Evolutionary conservation across 1,140 invertebrate species (phyloP).

Genomic region (Oncopeltus fasciatus): DNA sequence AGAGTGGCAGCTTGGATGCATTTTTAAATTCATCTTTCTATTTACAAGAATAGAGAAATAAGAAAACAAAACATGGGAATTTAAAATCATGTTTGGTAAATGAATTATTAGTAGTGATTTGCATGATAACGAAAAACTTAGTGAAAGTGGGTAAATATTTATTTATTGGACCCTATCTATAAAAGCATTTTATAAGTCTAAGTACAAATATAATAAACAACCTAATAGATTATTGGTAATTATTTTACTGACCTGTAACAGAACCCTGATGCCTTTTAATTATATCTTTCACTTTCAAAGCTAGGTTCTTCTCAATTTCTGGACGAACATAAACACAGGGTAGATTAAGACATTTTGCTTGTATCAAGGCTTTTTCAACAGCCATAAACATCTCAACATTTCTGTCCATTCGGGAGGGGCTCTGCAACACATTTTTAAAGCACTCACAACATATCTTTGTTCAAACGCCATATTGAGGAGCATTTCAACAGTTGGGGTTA

Average conservation of each 20-base stretch:
- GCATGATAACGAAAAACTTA: too few relatives aligned
- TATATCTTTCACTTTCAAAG: slow-evolving; percentile 73
- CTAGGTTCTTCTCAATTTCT: slow-evolving; percentile 72
- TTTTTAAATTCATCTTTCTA: too few relatives aligned
- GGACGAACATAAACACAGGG: slow-evolving; percentile 68
- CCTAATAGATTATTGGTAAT: too few relatives aligned
- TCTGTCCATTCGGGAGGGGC: slow-evolving; percentile 76
- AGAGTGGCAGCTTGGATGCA: too few relatives aligned
- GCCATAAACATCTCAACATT: slow-evolving; percentile 89
- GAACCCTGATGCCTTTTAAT: slow-evolving; percentile 73
- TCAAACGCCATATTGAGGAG: background rate
- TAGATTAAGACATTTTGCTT: slow-evolving; percentile 60
- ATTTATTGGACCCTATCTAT: too few relatives aligned
- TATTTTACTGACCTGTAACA: slow-evolving; percentile 34
- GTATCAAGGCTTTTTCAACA: slow-evolving; percentile 72
- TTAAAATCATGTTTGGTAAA: too few relatives aligned
- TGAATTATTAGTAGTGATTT: too few relatives aligned
- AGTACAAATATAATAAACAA: too few relatives aligned
- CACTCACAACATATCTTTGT: slow-evolving; percentile 1
- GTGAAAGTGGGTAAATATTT: too few relatives aligned
- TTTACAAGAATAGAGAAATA: too few relatives aligned
- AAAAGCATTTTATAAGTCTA: too few relatives aligned
- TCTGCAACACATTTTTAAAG: slow-evolving; percentile 35
- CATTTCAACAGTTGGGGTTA: background rate
- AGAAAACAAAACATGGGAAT: too few relatives aligned